Conservation (phyloP, 2,113 vertebrate genomes). For the Mola mola region DNA sequence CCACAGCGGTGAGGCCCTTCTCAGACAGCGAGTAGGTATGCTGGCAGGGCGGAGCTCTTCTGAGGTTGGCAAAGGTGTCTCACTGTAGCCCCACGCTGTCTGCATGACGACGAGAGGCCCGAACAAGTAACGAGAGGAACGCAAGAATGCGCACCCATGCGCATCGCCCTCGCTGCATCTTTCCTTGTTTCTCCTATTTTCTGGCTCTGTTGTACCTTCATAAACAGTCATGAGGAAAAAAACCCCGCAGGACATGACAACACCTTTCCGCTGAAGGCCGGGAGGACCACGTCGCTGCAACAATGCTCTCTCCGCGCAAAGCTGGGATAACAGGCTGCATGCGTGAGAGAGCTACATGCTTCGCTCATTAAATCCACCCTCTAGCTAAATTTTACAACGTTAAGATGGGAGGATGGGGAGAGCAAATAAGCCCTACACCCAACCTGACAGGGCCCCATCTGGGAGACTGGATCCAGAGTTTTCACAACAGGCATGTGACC, state of each 20-base stretch:
- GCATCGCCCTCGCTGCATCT: not conserved
- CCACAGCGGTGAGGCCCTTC: too few relatives aligned
- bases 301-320: conserved; percentile 48
- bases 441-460: conserved; percentile 51
- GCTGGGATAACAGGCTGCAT: conserved; percentile 50
- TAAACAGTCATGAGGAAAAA: conserved; percentile 23
- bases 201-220: conserved; percentile 18
- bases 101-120: conserved; percentile 21
- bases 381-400: conserved; percentile 63
- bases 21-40: conserved; percentile 24
- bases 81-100: conserved; percentile 14
- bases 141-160: conserved; percentile 11
- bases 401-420: conserved; percentile 35
- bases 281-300: not conserved
- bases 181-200: conserved; percentile 1
- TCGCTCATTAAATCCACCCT: conserved; percentile 47
- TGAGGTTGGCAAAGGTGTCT: conserved; percentile 30
- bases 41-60: conserved; percentile 38
- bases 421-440: conserved; percentile 33
- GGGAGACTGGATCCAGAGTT: conserved; percentile 44
- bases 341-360: conserved; percentile 48
- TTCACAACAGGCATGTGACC: conserved; percentile 58
- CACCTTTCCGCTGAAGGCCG: conserved; percentile 26
- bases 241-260: conserved; percentile 34
- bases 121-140: conserved; percentile 28